These are phyloP conservation scores for Callimorpha dominula DNA, from an alignment of 2,888 invertebrate species.

Conservation along the genomic window DNA sequence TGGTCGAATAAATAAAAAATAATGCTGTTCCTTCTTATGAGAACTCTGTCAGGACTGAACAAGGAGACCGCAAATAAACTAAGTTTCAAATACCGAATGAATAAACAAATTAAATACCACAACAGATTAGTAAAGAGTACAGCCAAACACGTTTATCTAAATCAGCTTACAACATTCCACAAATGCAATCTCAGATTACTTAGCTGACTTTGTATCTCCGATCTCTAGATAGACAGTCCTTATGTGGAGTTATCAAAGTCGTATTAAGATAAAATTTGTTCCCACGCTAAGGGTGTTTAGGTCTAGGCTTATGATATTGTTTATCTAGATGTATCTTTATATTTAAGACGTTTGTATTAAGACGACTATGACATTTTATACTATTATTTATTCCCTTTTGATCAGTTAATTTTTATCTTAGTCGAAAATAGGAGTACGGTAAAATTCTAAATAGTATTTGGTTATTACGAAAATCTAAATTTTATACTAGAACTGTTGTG, in stretches of 20 bases:
- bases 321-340: not conserved
- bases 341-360: too few relatives aligned
- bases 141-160: conserved; percentile 20
- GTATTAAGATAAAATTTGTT: conserved; percentile 26
- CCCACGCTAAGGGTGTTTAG: conserved; percentile 1
- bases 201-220: conserved; percentile 19
- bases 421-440: too few relatives aligned
- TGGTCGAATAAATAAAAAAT: too few relatives aligned
- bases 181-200: conserved; percentile 21
- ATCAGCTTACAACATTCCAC: conserved; percentile 17
- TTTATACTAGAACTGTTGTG: too few relatives aligned
- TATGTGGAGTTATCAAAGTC: conserved; percentile 20
- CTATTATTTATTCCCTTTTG: too few relatives aligned
- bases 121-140: not conserved
- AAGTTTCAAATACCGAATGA: not conserved
- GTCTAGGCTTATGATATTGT: not conserved
- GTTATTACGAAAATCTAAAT: too few relatives aligned
- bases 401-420: too few relatives aligned
- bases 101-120: not conserved
- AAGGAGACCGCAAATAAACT: not conserved
- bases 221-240: conserved; percentile 25
- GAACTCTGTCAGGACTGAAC: too few relatives aligned
- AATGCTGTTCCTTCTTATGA: too few relatives aligned
- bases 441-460: too few relatives aligned
- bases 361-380: too few relatives aligned